Percentiles rank a stretch among this genome's conserved stretches.
Evolutionary conservation across 2,113 vertebrate species (phyloP).

Genomic region (Dromas ardeola): DNA sequence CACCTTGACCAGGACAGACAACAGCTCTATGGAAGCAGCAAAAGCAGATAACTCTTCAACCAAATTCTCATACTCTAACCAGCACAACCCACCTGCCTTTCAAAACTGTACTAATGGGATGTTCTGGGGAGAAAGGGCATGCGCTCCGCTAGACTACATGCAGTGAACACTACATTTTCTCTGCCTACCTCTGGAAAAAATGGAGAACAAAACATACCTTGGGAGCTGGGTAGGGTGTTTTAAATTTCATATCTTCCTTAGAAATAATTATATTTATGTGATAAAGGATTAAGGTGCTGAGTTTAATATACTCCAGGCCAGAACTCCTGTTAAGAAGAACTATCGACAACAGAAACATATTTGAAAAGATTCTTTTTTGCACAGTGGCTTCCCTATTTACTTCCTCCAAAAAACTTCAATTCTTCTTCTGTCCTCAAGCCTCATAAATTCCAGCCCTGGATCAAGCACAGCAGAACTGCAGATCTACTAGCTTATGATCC

Average conservation of each 20-base stretch:
- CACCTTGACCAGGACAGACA: background rate
- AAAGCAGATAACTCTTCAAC: background rate
- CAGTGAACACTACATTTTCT: background rate
- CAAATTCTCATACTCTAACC: background rate
- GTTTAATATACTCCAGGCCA: background rate
- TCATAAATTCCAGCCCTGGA: background rate
- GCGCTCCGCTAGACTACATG: rapidly evolving
- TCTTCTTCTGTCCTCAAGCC: background rate
- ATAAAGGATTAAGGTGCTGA: background rate
- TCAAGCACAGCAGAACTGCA: background rate
- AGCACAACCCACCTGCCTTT: background rate
- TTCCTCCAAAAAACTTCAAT: background rate
- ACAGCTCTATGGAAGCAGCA: background rate
- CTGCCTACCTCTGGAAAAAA: background rate
- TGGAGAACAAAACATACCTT: background rate
- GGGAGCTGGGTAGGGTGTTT: background rate
- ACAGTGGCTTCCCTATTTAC: background rate
- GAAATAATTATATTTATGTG: background rate
- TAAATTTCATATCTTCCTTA: background rate
- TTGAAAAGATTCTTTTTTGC: background rate
- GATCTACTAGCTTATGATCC: background rate
- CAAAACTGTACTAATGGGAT: background rate
- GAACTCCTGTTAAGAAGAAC: background rate
- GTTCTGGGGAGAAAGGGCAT: background rate
- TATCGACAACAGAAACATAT: background rate